Percentiles rank a stretch among this genome's conserved stretches.
These are phyloP conservation scores for Drosophila dunni DNA, from an alignment of 1,140 invertebrate genomes.

Conservation along the genomic window DNA sequence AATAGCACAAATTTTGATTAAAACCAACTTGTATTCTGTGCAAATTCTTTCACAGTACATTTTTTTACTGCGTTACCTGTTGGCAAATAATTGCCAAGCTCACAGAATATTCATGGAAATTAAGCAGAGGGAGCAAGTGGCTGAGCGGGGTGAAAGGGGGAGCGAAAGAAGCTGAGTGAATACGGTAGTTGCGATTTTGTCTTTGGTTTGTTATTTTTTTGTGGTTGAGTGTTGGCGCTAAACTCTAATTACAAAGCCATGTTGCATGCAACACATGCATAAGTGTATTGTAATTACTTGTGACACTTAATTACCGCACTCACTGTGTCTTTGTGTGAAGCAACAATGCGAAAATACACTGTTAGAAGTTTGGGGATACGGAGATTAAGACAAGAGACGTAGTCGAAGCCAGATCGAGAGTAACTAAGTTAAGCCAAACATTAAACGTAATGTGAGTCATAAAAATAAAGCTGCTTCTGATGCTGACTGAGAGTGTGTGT, in stretches of 20 bases:
- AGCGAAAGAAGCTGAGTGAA: not conserved
- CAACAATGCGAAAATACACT: constrained; percentile 45
- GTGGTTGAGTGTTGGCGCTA: constrained; percentile 55
- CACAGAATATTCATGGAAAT: constrained; percentile 74
- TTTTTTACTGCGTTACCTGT: constrained; percentile 7
- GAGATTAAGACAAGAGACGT: constrained; percentile 11
- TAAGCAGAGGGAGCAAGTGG: constrained; percentile 36
- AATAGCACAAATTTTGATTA: not conserved
- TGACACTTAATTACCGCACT: constrained; percentile 81
- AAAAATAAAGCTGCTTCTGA: constrained; percentile 79
- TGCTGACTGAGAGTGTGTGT: constrained; percentile 48
- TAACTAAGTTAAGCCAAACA: constrained; percentile 79
- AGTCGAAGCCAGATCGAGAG: constrained; percentile 48
- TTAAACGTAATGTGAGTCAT: constrained; percentile 78
- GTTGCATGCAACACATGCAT: constrained; percentile 63
- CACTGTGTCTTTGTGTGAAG: constrained; percentile 23
- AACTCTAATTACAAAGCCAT: constrained; percentile 80
- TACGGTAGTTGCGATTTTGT: constrained; percentile 23
- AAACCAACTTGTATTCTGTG: constrained; percentile 20
- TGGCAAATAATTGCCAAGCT: constrained; percentile 68
- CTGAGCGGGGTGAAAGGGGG: no score
- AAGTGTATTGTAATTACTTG: constrained; percentile 83
- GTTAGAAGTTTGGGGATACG: constrained; percentile 26
- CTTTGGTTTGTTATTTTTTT: constrained; percentile 17
- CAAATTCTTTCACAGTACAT: not conserved